phyloP scores from a whole-genome alignment of 2,113 vertebrate genomes.

The Thymallus thymallus region DNA sequence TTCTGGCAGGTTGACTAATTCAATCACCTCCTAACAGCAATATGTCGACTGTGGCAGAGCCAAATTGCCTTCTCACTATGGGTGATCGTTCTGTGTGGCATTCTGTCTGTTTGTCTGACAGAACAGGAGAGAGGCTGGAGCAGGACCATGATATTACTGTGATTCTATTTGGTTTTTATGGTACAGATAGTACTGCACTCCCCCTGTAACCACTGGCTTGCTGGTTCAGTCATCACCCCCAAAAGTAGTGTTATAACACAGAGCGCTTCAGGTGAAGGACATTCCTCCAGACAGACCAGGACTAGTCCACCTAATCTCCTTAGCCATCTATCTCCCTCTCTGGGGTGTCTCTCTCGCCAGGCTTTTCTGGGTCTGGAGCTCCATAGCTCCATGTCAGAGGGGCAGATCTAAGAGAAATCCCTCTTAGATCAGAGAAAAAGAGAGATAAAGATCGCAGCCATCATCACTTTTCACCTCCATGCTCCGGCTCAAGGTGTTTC shows the following conservation, averaged over 20 bases:
- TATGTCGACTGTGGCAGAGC: conserved; percentile 3
- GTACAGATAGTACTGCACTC: no score
- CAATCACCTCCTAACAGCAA: not conserved
- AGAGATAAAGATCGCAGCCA: conserved; percentile 34
- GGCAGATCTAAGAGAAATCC: conserved; percentile 10
- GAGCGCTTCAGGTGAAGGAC: not conserved
- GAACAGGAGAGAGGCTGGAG: no score
- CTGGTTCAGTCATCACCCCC: no score
- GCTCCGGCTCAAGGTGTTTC: not conserved
- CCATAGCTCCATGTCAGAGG: not conserved
- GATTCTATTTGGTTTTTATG: no score
- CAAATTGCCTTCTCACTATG: conserved; percentile 33
- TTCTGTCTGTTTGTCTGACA: conserved; percentile 11
- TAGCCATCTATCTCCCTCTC: not conserved
- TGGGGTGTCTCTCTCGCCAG: not conserved
- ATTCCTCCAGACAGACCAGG: conserved; percentile 18
- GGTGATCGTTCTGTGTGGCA: conserved; percentile 18
- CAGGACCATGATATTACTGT: no score
- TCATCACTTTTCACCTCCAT: conserved; percentile 24
- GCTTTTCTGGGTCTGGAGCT: not conserved
- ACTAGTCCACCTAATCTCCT: not conserved
- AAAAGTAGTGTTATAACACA: no score
- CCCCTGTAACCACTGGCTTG: not conserved
- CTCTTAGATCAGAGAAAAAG: conserved; percentile 14
- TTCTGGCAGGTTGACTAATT: conserved; percentile 37